phyloP scores from a whole-genome alignment of 2,797 vertebrate species.

The Poecilia picta region DNA sequence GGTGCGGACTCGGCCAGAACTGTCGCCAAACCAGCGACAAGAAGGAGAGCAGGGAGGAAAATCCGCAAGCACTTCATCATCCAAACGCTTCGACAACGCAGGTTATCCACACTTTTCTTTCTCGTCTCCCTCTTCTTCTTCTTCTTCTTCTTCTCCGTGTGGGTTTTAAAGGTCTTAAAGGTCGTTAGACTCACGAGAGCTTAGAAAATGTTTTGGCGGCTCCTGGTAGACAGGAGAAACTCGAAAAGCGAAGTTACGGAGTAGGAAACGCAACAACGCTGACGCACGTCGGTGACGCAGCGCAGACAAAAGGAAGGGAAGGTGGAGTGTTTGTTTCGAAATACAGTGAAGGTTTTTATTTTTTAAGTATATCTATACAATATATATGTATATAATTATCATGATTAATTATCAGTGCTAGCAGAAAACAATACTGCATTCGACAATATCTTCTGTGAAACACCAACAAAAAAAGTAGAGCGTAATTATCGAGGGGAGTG shows the following conservation, averaged over 20 bases:
- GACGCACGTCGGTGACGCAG: constrained; percentile 62
- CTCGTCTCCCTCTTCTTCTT: not conserved
- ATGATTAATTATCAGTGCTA: not conserved
- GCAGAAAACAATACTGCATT: not conserved
- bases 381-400: not conserved
- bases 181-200: not conserved
- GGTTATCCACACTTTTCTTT: not conserved
- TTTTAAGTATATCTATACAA: not conserved
- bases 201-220: not conserved
- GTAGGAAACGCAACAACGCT: constrained; percentile 25
- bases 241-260: constrained; percentile 7
- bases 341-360: not conserved
- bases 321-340: constrained; percentile 10
- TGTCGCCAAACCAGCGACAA: constrained; percentile 59
- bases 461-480: not conserved
- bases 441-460: not conserved
- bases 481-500: not conserved
- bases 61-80: constrained; percentile 57
- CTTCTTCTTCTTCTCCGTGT: not conserved
- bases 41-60: constrained; percentile 52
- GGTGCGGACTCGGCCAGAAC: constrained; percentile 60
- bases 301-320: constrained; percentile 1
- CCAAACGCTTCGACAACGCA: not conserved
- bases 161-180: not conserved
- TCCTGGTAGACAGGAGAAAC: constrained; percentile 1